These are phyloP conservation scores for Rattus norvegicus DNA, from an alignment of 2,113 vertebrate species.

Conservation along the genomic window DNA sequence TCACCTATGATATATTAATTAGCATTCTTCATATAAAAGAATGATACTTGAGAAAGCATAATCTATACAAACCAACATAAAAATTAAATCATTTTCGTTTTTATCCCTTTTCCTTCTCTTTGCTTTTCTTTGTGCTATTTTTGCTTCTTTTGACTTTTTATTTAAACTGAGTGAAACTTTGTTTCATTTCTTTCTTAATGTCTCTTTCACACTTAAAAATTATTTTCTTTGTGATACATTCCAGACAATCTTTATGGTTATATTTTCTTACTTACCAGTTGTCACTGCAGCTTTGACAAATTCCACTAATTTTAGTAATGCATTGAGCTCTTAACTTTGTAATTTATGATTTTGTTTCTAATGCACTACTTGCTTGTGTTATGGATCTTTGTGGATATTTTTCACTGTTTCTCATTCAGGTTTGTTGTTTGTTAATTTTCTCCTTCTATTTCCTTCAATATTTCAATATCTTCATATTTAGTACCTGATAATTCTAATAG, in stretches of 20 bases:
- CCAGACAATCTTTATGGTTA: background rate
- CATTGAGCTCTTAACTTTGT: background rate
- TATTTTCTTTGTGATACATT: background rate
- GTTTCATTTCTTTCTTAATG: background rate
- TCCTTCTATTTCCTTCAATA: background rate
- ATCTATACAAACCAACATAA: background rate
- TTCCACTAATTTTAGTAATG: background rate
- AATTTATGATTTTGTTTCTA: background rate
- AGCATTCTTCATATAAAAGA: background rate
- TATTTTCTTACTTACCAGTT: background rate
- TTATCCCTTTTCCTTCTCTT: background rate
- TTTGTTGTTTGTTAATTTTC: background rate
- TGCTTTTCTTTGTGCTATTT: background rate
- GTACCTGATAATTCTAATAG: slow-evolving; percentile 9
- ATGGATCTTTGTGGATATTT: background rate
- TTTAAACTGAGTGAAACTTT: background rate
- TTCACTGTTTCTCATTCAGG: background rate
- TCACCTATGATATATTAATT: background rate
- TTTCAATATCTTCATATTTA: background rate
- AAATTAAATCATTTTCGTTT: background rate
- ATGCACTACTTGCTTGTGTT: background rate
- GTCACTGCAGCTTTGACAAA: background rate
- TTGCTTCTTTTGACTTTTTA: background rate
- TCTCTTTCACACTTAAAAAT: background rate
- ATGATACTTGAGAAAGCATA: background rate